Base-by-base conservation (phyloP, 2,888 invertebrate genomes). In the Hirtodrosophila confusa region DNA sequence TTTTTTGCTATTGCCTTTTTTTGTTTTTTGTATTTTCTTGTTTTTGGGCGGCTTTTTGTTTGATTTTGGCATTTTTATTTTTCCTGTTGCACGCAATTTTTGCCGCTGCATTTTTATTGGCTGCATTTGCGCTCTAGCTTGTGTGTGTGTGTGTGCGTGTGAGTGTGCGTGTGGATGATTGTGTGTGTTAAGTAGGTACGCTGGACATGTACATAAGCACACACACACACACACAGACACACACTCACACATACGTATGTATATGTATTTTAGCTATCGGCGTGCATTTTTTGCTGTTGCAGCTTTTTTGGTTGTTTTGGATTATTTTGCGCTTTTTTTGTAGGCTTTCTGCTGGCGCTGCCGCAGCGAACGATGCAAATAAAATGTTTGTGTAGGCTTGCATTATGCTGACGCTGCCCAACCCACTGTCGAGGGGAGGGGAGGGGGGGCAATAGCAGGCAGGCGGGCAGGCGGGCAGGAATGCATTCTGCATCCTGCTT, bases 81-180 rank as follows among this genome's bases (percentile, higher is more conserved):
- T 70, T 88, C 67, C 66, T 76, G 78, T 75, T 82, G 78, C 78
- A 77, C 78, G 88, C 90, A 90, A 90, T 89, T 87, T 82, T 75
- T 62, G 63, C 65, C 90, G 90, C 91, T 91, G 90, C 89, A 89
- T 91, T 91, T 91, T 91, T 91, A 91, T 91, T 91, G 91, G 91
- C 90, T 91, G 90, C 89, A 90, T 53, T 63, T 50, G 53, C 40
- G 40, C 9, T 11, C 27, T 23, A 17, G 3, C 39, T 23, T 23
- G 88, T 83, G 79, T 49, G 40, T 11, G 49, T 7, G 49, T n/a
- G 54, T 41, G 48, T 57, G 53, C 35, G 43, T 7, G 45, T 31
- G 33, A 7, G 45, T 49, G 45, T 50, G 37, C 29, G 47, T 31
- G 23, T 37, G 54, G 56, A 88, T n/a, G n/a, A n/a, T n/a, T 88